phyloP scores from a whole-genome alignment of 2,113 vertebrate genomes.

The Ardeotis arabs region DNA sequence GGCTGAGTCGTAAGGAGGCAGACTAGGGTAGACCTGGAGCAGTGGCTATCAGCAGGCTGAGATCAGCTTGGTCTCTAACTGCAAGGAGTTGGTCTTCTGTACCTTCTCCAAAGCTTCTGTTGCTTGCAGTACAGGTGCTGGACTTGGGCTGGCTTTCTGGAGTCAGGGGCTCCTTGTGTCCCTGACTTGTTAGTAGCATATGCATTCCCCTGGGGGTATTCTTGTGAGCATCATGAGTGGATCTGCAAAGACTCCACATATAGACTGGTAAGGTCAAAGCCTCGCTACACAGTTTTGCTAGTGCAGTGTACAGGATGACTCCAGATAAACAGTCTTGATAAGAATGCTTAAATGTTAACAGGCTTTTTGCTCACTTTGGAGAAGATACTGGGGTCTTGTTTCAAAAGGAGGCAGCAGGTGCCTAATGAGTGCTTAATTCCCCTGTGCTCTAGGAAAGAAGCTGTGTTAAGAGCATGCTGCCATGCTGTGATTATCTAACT shows the following conservation, averaged over 20 bases:
- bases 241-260: fast-evolving
- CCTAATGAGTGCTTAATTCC: neutral
- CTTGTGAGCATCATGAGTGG: neutral
- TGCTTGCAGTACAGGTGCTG: neutral
- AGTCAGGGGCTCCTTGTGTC: fast-evolving
- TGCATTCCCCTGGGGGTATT: fast-evolving
- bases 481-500: neutral
- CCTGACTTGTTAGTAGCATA: neutral
- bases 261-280: too few relatives aligned
- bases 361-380: neutral
- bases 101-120: neutral
- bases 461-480: neutral
- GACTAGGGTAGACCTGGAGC: neutral
- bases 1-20: neutral
- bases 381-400: too few relatives aligned
- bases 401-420: neutral
- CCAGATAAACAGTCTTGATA: neutral
- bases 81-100: neutral
- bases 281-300: fast-evolving
- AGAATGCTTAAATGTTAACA: neutral
- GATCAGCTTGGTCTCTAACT: neutral
- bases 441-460: neutral
- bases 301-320: fast-evolving
- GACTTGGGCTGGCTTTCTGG: neutral
- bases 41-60: neutral